phyloP scores from a whole-genome alignment of 1,140 invertebrate genomes.

The Hycleus cichorii region DNA sequence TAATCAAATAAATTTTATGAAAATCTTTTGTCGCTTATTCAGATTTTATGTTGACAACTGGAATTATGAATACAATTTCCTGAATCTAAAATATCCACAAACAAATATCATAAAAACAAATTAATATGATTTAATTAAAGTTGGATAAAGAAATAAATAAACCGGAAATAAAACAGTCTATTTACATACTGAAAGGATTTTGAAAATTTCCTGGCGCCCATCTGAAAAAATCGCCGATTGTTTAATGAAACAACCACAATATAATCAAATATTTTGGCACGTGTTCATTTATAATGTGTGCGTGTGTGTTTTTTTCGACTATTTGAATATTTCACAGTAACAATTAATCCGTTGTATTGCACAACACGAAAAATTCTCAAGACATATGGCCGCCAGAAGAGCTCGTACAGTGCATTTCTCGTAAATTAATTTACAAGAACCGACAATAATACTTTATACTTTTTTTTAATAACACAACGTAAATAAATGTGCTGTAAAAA shows the following conservation, averaged over 20 bases:
- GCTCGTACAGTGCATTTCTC: background rate
- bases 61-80: conserved; percentile 26
- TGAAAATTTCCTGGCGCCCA: too few relatives aligned
- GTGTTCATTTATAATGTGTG: conserved; percentile 6
- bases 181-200: background rate
- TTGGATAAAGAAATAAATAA: background rate
- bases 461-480: conserved; percentile 3
- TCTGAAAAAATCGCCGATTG: background rate
- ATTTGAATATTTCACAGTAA: conserved; percentile 2
- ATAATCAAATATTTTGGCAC: conserved; percentile 6
- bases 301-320: conserved; percentile 6
- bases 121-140: conserved; percentile 2
- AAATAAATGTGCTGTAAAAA: conserved; percentile 14
- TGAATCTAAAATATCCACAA: background rate
- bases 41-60: conserved; percentile 12
- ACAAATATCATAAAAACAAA: conserved; percentile 15
- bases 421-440: conserved; percentile 9
- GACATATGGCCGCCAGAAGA: conserved; percentile 9
- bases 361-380: background rate
- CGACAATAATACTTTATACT: conserved; percentile 16
- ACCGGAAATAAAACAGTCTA: conserved; percentile 1
- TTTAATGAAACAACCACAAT: background rate
- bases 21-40: conserved; percentile 17
- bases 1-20: conserved; percentile 19
- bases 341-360: conserved; percentile 1